Evolutionary conservation across 2,113 vertebrate genomes (phyloP).

Genomic region (Paraplagusia blochii): DNA sequence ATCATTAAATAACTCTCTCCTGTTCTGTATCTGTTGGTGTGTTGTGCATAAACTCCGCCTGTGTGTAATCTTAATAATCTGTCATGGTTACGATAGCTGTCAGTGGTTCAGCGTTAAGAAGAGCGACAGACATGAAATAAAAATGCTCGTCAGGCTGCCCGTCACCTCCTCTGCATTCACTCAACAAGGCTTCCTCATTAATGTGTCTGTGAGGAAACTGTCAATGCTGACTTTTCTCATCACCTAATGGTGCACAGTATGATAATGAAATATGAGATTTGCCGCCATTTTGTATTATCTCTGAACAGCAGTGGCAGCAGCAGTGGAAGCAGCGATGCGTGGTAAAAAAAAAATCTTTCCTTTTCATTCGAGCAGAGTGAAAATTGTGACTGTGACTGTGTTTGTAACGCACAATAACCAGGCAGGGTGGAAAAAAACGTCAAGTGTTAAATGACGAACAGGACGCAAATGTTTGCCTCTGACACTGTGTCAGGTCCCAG

Average conservation of each 20-base stretch:
- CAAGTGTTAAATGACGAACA: conserved; percentile 42
- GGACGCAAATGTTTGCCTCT: conserved; percentile 35
- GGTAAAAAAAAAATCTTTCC: conserved; percentile 16
- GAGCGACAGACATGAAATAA: conserved; percentile 42
- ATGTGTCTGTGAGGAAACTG: conserved; percentile 40
- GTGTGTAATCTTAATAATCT: conserved; percentile 50
- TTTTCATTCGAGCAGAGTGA: conserved; percentile 16
- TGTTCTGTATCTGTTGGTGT: no score
- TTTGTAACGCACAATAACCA: conserved; percentile 17
- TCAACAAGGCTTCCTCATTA: conserved; percentile 44
- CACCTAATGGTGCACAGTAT: conserved; percentile 52
- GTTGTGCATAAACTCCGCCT: no score
- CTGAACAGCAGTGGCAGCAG: conserved; percentile 13
- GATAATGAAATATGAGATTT: conserved; percentile 53
- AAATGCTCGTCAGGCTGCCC: conserved; percentile 44
- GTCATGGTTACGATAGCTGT: conserved; percentile 29
- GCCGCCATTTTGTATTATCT: conserved; percentile 51
- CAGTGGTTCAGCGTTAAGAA: conserved; percentile 38
- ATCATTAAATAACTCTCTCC: no score
- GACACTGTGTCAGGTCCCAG: conserved; percentile 40
- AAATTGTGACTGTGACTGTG: conserved; percentile 1
- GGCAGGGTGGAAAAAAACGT: conserved; percentile 30
- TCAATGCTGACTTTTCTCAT: conserved; percentile 50
- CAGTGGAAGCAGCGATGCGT: neutral
- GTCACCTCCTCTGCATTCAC: conserved; percentile 23